Evolutionary conservation across 2,797 vertebrate species (phyloP), one percentile per base, ranked within the genome.

Genomic region (Chaetophractus vellerosus): DNA sequence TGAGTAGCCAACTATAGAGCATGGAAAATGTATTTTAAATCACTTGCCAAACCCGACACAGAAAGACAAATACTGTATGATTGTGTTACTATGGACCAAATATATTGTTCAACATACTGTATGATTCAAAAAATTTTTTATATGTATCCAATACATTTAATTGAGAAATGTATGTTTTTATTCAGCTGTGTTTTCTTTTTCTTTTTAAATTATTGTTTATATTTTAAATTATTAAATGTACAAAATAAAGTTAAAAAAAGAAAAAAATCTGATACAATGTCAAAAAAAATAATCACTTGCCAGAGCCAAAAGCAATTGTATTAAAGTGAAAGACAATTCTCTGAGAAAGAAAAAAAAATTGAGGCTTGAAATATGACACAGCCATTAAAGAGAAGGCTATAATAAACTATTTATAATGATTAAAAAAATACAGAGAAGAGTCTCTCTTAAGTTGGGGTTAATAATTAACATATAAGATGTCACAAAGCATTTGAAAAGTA

Each of bases 1-100:
- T 7, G n/a, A 82, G 28, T 26, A 83, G 57, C 75, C 74, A 57
- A 0, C 72, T 68, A 0, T 36, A 55, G 10, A 81, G 3, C 24
- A 4, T 68, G 36, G 48, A 55, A 71, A 96, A 69, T 74, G 68
- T 41, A 72, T 83, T 88, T 93, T 71, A 90, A 90, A 87, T 64
- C 61, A 52, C 41, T 90, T 79, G 23, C 28, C 59, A 71, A 45
- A 9, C 45, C 45, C 7, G 45, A 45, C 10, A 45, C 45, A 45
- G 9, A 45, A 38, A 38, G 38, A 38, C 38, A 38, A 45, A 45
- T 45, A 45, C 45, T 45, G 7, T 45, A 45, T 45, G 45, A 45
- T 45, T 45, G 45, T 9, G 8, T 10, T 45, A 45, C 45, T 45
- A 45, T 45, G 45, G 9, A 10, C 45, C 45, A 45, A 45, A 45